Evolutionary conservation across 2,888 invertebrate genomes (phyloP).

Genomic region (Tetragnatha montana): DNA sequence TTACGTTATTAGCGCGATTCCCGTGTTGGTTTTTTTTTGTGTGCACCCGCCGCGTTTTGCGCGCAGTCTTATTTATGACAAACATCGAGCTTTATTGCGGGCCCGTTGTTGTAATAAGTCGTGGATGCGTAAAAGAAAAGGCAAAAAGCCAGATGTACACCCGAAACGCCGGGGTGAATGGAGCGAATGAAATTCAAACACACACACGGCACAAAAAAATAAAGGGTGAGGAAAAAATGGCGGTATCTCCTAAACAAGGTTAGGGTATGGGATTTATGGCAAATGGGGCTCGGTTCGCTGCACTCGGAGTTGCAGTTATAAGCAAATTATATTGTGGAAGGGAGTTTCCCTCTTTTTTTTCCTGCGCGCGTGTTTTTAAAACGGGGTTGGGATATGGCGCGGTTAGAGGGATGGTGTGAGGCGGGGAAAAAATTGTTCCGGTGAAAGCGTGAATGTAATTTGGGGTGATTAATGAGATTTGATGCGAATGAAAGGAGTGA

Average conservation of each 20-base stretch:
- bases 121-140: slow-evolving; percentile 13
- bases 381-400: slow-evolving; percentile 5
- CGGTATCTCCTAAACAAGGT: slow-evolving; percentile 66
- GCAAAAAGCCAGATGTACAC: slow-evolving; percentile 57
- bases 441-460: too few relatives aligned
- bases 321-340: slow-evolving; percentile 46
- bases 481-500: too few relatives aligned
- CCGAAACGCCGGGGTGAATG: slow-evolving; percentile 17
- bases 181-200: slow-evolving; percentile 57
- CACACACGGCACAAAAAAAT: slow-evolving; percentile 17
- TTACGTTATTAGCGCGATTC: slow-evolving; percentile 64
- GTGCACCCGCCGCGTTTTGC: not conserved
- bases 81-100: slow-evolving; percentile 55
- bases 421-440: not conserved
- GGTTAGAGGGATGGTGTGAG: not conserved
- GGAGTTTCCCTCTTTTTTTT: not conserved
- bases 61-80: slow-evolving; percentile 58
- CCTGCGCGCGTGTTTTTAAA: slow-evolving; percentile 11
- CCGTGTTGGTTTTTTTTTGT: not conserved
- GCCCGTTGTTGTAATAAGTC: slow-evolving; percentile 47
- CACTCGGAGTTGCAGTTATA: slow-evolving; percentile 39
- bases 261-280: slow-evolving; percentile 64
- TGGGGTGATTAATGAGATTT: too few relatives aligned
- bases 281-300: slow-evolving; percentile 42
- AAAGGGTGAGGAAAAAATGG: slow-evolving; percentile 56